Base-by-base conservation (phyloP, 1,140 invertebrate genomes). In the Paramacrobiotus metropolitanus region DNA sequence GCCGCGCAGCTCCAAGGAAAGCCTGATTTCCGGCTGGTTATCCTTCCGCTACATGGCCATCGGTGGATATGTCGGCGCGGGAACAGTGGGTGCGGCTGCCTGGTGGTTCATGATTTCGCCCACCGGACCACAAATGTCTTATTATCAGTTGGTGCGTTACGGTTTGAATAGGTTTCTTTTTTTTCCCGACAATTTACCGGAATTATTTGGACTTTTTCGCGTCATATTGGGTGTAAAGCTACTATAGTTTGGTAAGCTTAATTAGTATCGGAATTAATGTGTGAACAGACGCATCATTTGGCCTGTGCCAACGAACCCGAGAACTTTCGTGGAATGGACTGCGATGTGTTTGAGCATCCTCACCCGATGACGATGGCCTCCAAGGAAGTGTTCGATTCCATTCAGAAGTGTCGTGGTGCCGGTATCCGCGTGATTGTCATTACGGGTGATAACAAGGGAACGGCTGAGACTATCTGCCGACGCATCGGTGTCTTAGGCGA, bases 401-500 rank as follows among this genome's bases (percentile, higher is more conserved):
- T 99, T 73, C 81, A 82, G 34, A 81, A 87, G 67, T 99, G 95
- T 76, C 85, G 90, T 64, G 84, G 86, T 66, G 94, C 94, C 76
- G 94, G 94, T 75, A 98, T 98, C 73, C 83, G 94, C 67, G 94
- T 98, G 66, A 96, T 96, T 76, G 95, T 99, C 72, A 99, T 99
- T 76, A 99, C 95, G 76, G 95, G 95, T 72, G 95, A 99, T 75
- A 99, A 99, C 81, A 99, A 99, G 77, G 79, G 69, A 55, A 98
- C 94, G 44, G 95, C 95, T 76, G 95, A 99, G 76, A 93, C 95
- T 71, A 99, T 99, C 75, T 98, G 95, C 78, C 81, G 94, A 70
- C 82, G 95, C 72, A 99, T 99, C 76, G 95, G 94, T 65, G 86
- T 99, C 21, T 99, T 99, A 75, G 75, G 69, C 60, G 95, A 99